Evolutionary conservation across 2,113 vertebrate genomes (phyloP).

Genomic region (Eulemur rufifrons): DNA sequence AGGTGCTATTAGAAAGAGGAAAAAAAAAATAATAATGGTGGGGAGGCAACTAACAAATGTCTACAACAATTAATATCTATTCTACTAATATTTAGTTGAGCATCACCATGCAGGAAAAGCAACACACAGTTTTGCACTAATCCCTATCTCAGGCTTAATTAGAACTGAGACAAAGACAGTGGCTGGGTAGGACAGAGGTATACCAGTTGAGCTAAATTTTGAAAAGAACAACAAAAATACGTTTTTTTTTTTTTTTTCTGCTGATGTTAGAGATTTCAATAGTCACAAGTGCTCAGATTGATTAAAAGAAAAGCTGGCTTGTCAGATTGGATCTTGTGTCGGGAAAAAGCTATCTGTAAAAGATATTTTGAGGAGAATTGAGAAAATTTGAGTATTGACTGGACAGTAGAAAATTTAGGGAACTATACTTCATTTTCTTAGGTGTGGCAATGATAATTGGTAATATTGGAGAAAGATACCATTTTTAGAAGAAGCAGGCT

Average conservation of each 20-base stretch:
- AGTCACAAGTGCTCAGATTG: background rate
- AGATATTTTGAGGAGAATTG: background rate
- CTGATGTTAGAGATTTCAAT: background rate
- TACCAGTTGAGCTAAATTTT: background rate
- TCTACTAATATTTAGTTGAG: background rate
- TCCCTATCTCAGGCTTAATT: background rate
- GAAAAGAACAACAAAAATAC: background rate
- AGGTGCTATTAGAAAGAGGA: background rate
- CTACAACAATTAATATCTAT: background rate
- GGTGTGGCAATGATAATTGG: background rate
- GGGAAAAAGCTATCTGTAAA: background rate
- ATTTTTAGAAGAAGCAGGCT: background rate
- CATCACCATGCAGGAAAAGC: background rate
- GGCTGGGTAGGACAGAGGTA: background rate
- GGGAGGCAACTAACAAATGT: background rate
- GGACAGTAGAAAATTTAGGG: background rate
- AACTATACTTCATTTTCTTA: constrained; percentile 3
- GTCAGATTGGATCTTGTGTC: background rate
- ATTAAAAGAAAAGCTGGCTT: constrained; percentile 26
- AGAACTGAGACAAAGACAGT: constrained; percentile 3
- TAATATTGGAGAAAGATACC: background rate
- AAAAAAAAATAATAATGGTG: background rate
- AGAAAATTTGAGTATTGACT: background rate
- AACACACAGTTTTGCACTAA: background rate
- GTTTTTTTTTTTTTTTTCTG: background rate